These are phyloP conservation scores for Sussaba pulchella DNA, from an alignment of 2,888 invertebrate species.

Conservation along the genomic window DNA sequence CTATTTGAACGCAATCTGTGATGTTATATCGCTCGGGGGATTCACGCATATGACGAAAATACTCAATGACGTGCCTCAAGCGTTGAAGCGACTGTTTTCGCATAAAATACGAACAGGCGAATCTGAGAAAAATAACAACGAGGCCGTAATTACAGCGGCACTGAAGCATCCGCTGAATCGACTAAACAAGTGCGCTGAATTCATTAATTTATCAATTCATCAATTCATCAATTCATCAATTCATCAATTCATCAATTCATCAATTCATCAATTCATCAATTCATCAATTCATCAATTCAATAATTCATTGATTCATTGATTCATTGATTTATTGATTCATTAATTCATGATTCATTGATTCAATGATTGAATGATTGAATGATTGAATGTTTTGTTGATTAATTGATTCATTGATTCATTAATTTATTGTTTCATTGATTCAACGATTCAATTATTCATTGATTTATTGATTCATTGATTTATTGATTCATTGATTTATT, in stretches of 20 bases:
- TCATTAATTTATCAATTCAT: neutral
- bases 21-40: constrained; percentile 90
- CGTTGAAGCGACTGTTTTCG: constrained; percentile 86
- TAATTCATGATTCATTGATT: too few species aligned
- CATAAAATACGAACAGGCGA: constrained; percentile 86
- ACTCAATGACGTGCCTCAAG: constrained; percentile 86
- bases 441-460: neutral
- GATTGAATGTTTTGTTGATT: too few species aligned
- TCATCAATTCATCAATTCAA: too few species aligned
- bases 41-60: constrained; percentile 88
- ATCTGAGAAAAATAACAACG: constrained; percentile 85
- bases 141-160: constrained; percentile 87
- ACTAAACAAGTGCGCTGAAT: constrained; percentile 83
- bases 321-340: too few species aligned
- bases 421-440: neutral
- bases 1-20: constrained; percentile 90
- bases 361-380: too few species aligned
- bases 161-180: constrained; percentile 88
- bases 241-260: neutral
- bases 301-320: too few species aligned
- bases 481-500: too few species aligned
- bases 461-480: neutral
- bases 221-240: neutral
- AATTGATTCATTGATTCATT: too few species aligned
- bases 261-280: too few species aligned